Evolutionary conservation across 2,888 invertebrate genomes (phyloP), one percentile per base, ranked within the genome.

Genomic region (Bruchidius siliquastri): DNA sequence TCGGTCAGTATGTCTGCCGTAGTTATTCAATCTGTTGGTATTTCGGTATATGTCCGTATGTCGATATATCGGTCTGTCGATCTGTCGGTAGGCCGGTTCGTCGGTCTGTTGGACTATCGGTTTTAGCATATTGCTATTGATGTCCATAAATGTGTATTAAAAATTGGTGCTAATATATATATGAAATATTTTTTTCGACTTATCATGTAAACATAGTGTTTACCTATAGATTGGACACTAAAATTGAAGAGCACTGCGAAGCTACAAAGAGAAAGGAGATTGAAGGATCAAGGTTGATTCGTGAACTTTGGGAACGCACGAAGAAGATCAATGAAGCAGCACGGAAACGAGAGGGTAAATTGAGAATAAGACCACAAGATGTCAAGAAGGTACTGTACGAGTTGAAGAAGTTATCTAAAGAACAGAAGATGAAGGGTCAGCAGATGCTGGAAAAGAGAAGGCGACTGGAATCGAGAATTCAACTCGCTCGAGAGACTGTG

Each of bases 331-430:
- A 74, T 73, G 75, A 76, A 22, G 77, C 74, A 21, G 72, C 74
- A 0, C 72, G 75, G 66, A 74, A 76, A 71, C 70, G 72, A 69
- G 30, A 32, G 3, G 22, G 30, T 67, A 68, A 68, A 21, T 22
- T 69, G 2, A 68, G 30, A 21, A 69, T 77, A 20, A 72, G 68
- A 18, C 72, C 75, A 0, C 71, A 22, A 30, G 76, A 76, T 18
- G 74, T 77, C n/a, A 75, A 72, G 67, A 76, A 73, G 22, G 72
- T 77, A 2, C 76, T 76, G 68, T 74, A 75, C 4, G 73, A 75
- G 18, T 73, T 74, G 2, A 74, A 75, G 32, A 77, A 75, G 71
- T 49, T 74, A 67, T 76, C 77, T 4, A 75, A 74, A 21, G 71
- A 75, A 18, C 68, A 74, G 66, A 76, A 76, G 32, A 22, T 75